Evolutionary conservation across 2,888 invertebrate species (phyloP), one percentile per base, ranked within the genome.

Genomic region (Tetheella fluctuosa): DNA sequence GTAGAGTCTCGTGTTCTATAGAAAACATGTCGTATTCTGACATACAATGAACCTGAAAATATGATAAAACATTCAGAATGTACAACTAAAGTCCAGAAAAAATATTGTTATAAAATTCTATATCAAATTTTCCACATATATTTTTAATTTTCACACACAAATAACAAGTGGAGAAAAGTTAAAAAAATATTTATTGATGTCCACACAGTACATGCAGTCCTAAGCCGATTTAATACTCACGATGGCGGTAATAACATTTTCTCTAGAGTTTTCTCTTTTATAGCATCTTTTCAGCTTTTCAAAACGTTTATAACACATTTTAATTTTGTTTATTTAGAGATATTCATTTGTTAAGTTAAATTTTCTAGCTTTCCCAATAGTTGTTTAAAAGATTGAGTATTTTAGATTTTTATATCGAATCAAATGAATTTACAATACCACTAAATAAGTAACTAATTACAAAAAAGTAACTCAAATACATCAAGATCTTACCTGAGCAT

Each of bases 11-110:
- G 81, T 99, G 98, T 88, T 98, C 98, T 80, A 99, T 97, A 71
- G 97, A 97, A 66, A 96, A 97, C 83, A 98, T 96, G 80, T 99
- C 98, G 84, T 99, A 99, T 68, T 98, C 98, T 17, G 96, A 94
- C 99, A 99, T 98, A 80, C 96, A 96, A 79, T 97, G 95, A 15
- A 98, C 97, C 97, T 97, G 79, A 10, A 48, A 48, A 20, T 10
- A 10, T 34, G 8, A 13, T 13, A 13, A 2, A 34, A 34, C 1
- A 30, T 8, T 30, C 6, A 2, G 2, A 25, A 2, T 25, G 25
- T 25, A 4, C 2, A 6, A 30, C 13, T 42, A 17, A 6, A 42
- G 15, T 17, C 17, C 15, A 42, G 42, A 17, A 42, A 17, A 6
- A 17, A 17, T 17, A 34, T 2, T 28, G 10, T 39, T 15, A 5